Conservation (phyloP, 2,113 vertebrate genomes). For the Ovis canadensis region DNA sequence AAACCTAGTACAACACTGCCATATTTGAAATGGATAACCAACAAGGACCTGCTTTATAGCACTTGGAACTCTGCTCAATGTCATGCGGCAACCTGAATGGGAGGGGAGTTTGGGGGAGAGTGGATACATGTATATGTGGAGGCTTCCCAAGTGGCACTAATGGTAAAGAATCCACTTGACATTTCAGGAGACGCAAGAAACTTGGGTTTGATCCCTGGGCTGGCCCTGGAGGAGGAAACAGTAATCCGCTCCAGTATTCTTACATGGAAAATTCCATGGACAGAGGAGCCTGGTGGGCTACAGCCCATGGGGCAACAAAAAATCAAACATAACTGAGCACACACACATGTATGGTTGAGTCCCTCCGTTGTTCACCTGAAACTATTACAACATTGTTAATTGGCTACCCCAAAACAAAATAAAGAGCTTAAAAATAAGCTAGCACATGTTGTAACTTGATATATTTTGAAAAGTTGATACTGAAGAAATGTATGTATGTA, state of each 20-base stretch:
- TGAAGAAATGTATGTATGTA: neutral
- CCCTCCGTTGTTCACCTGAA: neutral
- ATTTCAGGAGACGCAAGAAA: neutral
- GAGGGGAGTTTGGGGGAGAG: neutral
- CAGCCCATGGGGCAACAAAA: neutral
- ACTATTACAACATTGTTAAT: neutral
- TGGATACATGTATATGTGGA: neutral
- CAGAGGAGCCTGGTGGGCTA: neutral
- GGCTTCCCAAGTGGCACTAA: neutral
- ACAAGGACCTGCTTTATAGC: neutral
- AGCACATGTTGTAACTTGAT: neutral
- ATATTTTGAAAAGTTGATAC: conserved; percentile 3
- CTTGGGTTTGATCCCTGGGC: neutral
- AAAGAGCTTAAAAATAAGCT: neutral
- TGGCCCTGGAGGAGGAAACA: neutral
- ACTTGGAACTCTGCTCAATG: neutral
- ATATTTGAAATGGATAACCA: neutral
- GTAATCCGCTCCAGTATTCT: neutral
- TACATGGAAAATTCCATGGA: neutral
- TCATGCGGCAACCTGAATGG: neutral
- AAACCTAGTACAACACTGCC: neutral
- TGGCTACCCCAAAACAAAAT: neutral
- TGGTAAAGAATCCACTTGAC: neutral
- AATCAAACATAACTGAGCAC: neutral
- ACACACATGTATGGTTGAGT: neutral